Conservation (phyloP, 2,888 invertebrate species). For the Psococerastis gibbosa region DNA sequence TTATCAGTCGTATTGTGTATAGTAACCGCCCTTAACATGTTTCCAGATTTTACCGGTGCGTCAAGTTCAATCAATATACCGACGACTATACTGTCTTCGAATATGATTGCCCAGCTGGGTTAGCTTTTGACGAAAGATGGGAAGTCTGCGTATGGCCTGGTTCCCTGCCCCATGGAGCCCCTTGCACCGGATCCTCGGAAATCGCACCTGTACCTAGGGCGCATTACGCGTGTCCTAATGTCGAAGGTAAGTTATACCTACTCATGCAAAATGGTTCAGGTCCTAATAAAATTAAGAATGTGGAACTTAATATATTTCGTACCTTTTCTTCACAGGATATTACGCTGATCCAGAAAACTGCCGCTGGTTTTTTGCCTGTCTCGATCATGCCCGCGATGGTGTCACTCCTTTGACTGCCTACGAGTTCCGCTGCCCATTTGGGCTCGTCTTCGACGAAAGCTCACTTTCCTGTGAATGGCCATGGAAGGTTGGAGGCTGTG, state of each 20-base stretch:
- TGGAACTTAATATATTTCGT: too few species aligned
- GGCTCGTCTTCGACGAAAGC: conserved; percentile 53
- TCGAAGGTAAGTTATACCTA: conserved; percentile 33
- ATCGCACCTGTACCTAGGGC: conserved; percentile 51
- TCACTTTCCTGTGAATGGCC: conserved; percentile 60
- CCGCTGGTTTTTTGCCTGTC: conserved; percentile 66
- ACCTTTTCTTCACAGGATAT: conserved; percentile 33
- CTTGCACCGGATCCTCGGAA: conserved; percentile 43
- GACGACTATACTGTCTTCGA: conserved; percentile 62
- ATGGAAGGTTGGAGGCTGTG: conserved; percentile 49
- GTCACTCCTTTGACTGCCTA: conserved; percentile 35
- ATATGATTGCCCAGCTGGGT: conserved; percentile 58
- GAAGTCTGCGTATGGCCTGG: conserved; percentile 72
- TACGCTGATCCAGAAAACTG: conserved; percentile 66
- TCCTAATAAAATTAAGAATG: background rate
- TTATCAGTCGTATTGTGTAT: too few species aligned
- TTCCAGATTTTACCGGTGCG: conserved; percentile 54
- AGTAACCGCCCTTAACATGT: too few species aligned
- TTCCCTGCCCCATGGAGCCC: conserved; percentile 44
- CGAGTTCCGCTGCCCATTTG: conserved; percentile 66
- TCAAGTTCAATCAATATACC: conserved; percentile 54
- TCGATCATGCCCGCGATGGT: conserved; percentile 38
- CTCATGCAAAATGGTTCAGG: background rate
- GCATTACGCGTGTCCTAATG: conserved; percentile 46
- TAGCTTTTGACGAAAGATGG: conserved; percentile 54